Conservation (phyloP, 1,140 invertebrate species). For the Heliothis subflexa region DNA sequence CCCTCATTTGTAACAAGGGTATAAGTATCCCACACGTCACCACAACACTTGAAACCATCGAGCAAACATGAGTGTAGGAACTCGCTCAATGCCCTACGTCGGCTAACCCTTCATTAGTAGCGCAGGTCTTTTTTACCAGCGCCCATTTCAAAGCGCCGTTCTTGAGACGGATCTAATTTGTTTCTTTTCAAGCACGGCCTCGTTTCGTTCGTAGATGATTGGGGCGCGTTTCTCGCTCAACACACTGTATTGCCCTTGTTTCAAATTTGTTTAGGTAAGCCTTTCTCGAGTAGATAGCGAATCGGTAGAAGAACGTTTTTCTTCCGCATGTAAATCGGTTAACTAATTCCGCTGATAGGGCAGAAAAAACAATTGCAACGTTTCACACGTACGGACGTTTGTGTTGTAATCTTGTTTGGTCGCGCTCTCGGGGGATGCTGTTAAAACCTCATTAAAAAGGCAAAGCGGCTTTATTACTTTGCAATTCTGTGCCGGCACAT, state of each 20-base stretch:
- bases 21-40: constrained; percentile 26
- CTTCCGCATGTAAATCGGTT: constrained; percentile 37
- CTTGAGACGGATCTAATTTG: constrained; percentile 79
- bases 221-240: constrained; percentile 70
- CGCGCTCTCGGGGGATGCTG: constrained; percentile 33
- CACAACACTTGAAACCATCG: constrained; percentile 17
- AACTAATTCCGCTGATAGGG: constrained; percentile 28
- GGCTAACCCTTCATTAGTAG: constrained; percentile 76
- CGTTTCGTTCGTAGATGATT: constrained; percentile 72
- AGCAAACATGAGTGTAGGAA: constrained; percentile 28
- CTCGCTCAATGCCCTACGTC: constrained; percentile 54
- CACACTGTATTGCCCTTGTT: constrained; percentile 61
- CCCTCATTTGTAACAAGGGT: constrained; percentile 33
- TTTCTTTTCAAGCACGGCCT: constrained; percentile 77
- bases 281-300: constrained; percentile 42
- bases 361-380: constrained; percentile 39
- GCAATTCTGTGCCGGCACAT: constrained; percentile 59
- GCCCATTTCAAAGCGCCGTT: constrained; percentile 69
- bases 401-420: constrained; percentile 56
- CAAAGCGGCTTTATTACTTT: constrained; percentile 64
- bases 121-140: constrained; percentile 66
- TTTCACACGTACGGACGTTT: constrained; percentile 48
- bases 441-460: constrained; percentile 67
- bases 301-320: constrained; percentile 45
- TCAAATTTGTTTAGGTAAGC: constrained; percentile 60